A percentile compares a stretch with the other conserved stretches of the same genome.
Evolutionary conservation across 2,113 vertebrate species (phyloP).

Genomic region (Clupea harengus): DNA sequence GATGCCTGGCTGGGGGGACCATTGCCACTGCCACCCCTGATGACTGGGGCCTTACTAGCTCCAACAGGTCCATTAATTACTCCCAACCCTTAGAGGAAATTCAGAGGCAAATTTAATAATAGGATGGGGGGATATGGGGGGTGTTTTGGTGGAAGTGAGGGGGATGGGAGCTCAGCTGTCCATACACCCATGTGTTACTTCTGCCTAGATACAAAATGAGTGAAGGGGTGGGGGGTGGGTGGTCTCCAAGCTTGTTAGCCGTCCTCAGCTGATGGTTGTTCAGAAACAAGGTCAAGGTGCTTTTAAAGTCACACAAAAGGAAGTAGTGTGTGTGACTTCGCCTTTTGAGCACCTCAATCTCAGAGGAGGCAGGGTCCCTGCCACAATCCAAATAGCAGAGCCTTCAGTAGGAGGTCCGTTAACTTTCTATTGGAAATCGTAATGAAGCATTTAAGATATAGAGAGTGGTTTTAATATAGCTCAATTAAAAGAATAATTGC

Average conservation of each 20-base stretch:
- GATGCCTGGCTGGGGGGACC: constrained; percentile 52
- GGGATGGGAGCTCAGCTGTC: neutral
- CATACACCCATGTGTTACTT: constrained; percentile 31
- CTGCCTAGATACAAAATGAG: neutral
- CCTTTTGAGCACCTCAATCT: constrained; percentile 19
- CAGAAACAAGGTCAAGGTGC: constrained; percentile 9
- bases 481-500: constrained; percentile 42
- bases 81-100: constrained; percentile 62
- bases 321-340: neutral
- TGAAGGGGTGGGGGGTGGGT: neutral
- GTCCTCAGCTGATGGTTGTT: constrained; percentile 11
- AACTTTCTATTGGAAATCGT: constrained; percentile 31
- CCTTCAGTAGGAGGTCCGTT: neutral
- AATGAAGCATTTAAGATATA: constrained; percentile 46
- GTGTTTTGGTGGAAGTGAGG: neutral
- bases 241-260: constrained; percentile 16
- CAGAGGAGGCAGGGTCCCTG: constrained; percentile 7
- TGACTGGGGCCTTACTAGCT: constrained; percentile 50
- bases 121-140: constrained; percentile 29
- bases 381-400: constrained; percentile 31
- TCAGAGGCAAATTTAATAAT: constrained; percentile 68
- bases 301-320: constrained; percentile 16
- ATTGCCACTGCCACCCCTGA: constrained; percentile 34
- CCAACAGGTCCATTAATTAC: constrained; percentile 70
- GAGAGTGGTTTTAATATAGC: constrained; percentile 38